Evolutionary conservation across 92 coral and sea anemone species (phyloP).

Genomic region (Heliopora coerulea): DNA sequence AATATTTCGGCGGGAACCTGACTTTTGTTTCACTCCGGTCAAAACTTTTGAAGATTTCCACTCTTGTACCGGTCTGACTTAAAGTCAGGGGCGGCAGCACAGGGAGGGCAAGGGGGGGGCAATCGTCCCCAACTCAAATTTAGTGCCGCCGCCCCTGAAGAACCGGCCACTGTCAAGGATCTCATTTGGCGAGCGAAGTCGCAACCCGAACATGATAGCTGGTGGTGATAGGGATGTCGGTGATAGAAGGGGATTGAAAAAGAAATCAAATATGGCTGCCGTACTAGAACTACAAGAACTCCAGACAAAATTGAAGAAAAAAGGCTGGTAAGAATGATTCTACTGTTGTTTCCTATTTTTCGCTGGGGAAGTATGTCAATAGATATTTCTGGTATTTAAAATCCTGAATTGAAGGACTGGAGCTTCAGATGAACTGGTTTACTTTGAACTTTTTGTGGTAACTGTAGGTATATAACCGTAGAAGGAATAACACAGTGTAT

Average conservation of each 20-base stretch:
- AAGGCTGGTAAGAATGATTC: conserved; percentile 27
- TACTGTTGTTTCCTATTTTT: not conserved
- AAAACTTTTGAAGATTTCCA: too few species aligned
- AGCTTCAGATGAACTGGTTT: not conserved
- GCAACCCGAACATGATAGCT: too few species aligned
- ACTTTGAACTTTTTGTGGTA: not conserved
- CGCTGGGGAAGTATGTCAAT: not conserved
- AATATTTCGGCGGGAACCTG: too few species aligned
- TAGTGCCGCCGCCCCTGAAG: too few species aligned
- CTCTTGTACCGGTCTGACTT: too few species aligned
- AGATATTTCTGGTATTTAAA: not conserved
- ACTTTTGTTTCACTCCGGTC: too few species aligned
- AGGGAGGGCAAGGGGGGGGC: too few species aligned
- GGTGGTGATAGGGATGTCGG: not conserved
- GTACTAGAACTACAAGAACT: conserved; percentile 14
- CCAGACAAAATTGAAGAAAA: conserved; percentile 31
- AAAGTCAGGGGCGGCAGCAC: too few species aligned
- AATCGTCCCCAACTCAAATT: too few species aligned
- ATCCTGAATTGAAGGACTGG: not conserved
- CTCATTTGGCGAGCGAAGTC: too few species aligned
- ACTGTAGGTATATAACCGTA: conserved; percentile 42
- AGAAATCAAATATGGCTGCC: conserved; percentile 30
- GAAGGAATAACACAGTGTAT: conserved; percentile 94
- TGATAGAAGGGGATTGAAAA: not conserved
- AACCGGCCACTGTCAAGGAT: too few species aligned